phyloP scores from a whole-genome alignment of 1,140 invertebrate species.

The Venturia canescens region DNA sequence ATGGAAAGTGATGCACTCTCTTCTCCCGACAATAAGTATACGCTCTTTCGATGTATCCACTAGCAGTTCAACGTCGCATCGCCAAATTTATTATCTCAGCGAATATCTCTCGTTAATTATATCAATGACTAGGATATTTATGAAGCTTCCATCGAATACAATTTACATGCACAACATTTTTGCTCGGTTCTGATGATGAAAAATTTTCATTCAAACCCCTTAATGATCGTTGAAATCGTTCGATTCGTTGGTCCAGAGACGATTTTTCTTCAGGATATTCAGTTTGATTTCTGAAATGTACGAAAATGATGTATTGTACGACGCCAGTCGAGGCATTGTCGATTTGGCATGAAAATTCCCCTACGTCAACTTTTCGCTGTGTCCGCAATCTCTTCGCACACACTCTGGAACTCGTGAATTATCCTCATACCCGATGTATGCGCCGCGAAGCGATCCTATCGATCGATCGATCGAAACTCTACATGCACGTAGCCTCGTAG shows the following conservation, averaged over 20 bases:
- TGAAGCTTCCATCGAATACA: too few relatives aligned
- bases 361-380: background rate
- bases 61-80: background rate
- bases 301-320: too few relatives aligned
- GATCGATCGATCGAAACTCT: conserved; percentile 6
- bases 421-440: conserved; percentile 9
- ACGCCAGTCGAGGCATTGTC: too few relatives aligned
- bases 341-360: too few relatives aligned
- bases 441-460: background rate
- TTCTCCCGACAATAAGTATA: conserved; percentile 3
- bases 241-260: too few relatives aligned
- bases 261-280: too few relatives aligned
- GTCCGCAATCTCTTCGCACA: conserved; percentile 1
- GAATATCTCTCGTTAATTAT: background rate
- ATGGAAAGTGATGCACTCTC: conserved; percentile 35
- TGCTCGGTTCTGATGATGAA: too few relatives aligned
- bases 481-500: background rate
- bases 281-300: too few relatives aligned
- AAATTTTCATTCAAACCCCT: too few relatives aligned
- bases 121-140: too few relatives aligned
- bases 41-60: background rate
- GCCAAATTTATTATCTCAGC: background rate
- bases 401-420: conserved; percentile 14
- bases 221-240: too few relatives aligned
- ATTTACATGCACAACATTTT: too few relatives aligned